phyloP scores from a whole-genome alignment of 2,797 vertebrate species.

The Philypnodon macrostomus region DNA sequence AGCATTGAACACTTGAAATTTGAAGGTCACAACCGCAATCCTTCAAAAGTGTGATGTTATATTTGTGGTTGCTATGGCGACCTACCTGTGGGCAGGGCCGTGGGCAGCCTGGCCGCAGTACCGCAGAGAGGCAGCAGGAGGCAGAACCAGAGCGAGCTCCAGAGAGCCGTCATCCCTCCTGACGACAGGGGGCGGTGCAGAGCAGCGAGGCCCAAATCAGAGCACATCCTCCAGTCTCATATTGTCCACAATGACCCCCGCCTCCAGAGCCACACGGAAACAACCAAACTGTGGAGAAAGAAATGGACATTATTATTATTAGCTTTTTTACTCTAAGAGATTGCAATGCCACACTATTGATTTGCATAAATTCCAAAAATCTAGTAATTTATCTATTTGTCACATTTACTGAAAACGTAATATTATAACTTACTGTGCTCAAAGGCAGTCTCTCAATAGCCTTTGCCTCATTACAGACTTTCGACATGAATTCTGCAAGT shows the following conservation, averaged over 20 bases:
- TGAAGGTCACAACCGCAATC: too few relatives aligned
- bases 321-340: too few relatives aligned
- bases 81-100: conserved; percentile 63
- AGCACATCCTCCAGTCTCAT: conserved; percentile 74
- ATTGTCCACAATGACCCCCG: conserved; percentile 53
- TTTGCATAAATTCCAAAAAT: too few relatives aligned
- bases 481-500: too few relatives aligned
- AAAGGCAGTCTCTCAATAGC: too few relatives aligned
- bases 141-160: conserved; percentile 66
- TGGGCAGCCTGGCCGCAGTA: conserved; percentile 71
- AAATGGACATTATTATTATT: conserved; percentile 1
- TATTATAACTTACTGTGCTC: too few relatives aligned
- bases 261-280: conserved; percentile 28
- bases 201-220: conserved; percentile 68
- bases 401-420: too few relatives aligned
- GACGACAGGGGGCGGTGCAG: conserved; percentile 50
- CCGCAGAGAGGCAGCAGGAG: conserved; percentile 62
- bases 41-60: too few relatives aligned
- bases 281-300: not conserved
- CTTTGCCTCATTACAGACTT: too few relatives aligned
- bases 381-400: too few relatives aligned
- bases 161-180: conserved; percentile 78
- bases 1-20: too few relatives aligned
- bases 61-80: not conserved
- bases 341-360: too few relatives aligned